A percentile compares a stretch with the other conserved stretches of the same genome.
These are phyloP conservation scores for Lasiommata megera DNA, from an alignment of 2,888 invertebrate genomes.

Conservation along the genomic window DNA sequence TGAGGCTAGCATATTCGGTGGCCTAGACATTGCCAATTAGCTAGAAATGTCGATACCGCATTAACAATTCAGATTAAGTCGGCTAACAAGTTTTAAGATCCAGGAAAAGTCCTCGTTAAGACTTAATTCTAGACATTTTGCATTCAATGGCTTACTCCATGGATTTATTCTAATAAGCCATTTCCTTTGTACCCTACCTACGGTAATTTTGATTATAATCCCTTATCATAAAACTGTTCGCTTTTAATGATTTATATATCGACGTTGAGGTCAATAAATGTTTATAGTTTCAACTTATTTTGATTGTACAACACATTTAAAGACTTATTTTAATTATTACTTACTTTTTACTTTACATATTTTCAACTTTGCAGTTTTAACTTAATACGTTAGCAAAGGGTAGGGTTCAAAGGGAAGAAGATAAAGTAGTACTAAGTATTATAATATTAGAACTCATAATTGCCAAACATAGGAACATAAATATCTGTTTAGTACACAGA, in stretches of 20 bases:
- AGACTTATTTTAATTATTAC: too few relatives aligned
- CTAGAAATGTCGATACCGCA: slow-evolving; percentile 53
- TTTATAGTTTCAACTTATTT: too few relatives aligned
- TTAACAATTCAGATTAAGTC: slow-evolving; percentile 73
- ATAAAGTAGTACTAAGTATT: too few relatives aligned
- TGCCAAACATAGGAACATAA: too few relatives aligned
- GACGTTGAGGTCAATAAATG: too few relatives aligned
- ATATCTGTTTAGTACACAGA: too few relatives aligned
- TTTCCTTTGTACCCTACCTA: not conserved
- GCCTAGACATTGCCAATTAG: slow-evolving; percentile 65
- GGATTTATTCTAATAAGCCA: slow-evolving; percentile 4
- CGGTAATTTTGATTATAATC: slow-evolving; percentile 1
- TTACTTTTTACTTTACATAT: too few relatives aligned
- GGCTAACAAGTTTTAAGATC: slow-evolving; percentile 33
- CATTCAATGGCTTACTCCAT: slow-evolving; percentile 11
- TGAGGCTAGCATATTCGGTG: slow-evolving; percentile 34
- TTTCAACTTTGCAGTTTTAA: too few relatives aligned
- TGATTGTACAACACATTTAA: too few relatives aligned
- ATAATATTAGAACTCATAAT: too few relatives aligned
- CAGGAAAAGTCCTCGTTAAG: slow-evolving; percentile 21
- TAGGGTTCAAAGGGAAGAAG: too few relatives aligned
- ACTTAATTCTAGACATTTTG: slow-evolving; percentile 6
- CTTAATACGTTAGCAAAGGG: too few relatives aligned
- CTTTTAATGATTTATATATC: not conserved
- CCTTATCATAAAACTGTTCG: not conserved